A percentile compares a stretch with the other conserved stretches of the same genome.
Evolutionary conservation across 2,797 vertebrate genomes (phyloP).

Genomic region (Cheirogaleus major): DNA sequence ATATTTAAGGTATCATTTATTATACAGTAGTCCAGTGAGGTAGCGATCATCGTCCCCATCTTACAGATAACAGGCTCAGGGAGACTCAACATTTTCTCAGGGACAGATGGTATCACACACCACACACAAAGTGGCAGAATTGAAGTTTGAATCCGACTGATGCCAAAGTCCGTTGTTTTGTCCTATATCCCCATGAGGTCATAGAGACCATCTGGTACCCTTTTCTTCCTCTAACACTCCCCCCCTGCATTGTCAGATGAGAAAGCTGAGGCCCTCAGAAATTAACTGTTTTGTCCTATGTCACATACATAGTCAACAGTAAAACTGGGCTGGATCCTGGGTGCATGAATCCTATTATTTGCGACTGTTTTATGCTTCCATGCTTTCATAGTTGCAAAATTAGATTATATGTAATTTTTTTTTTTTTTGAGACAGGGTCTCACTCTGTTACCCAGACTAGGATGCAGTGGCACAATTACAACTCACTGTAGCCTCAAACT

Average conservation of each 20-base stretch:
- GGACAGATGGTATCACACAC: neutral
- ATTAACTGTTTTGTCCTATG: neutral
- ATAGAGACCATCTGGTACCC: neutral
- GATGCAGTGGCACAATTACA: neutral
- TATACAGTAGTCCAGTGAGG: neutral
- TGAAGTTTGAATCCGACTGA: neutral
- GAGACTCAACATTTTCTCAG: neutral
- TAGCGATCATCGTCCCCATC: accelerated
- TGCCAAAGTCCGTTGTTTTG: neutral
- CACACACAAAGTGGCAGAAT: neutral
- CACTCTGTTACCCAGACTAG: neutral
- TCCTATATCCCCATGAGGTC: neutral
- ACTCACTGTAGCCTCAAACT: neutral
- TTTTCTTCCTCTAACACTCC: neutral
- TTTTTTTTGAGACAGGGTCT: neutral
- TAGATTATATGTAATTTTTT: neutral
- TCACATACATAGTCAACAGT: neutral
- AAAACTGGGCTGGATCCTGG: neutral
- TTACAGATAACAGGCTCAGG: neutral
- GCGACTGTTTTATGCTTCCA: neutral
- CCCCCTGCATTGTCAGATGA: neutral
- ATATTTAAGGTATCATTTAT: neutral
- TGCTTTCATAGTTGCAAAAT: neutral
- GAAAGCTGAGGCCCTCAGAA: neutral
- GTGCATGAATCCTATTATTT: neutral